Conservation (phyloP, 2,797 vertebrate species). For the Gouania willdenowi region DNA sequence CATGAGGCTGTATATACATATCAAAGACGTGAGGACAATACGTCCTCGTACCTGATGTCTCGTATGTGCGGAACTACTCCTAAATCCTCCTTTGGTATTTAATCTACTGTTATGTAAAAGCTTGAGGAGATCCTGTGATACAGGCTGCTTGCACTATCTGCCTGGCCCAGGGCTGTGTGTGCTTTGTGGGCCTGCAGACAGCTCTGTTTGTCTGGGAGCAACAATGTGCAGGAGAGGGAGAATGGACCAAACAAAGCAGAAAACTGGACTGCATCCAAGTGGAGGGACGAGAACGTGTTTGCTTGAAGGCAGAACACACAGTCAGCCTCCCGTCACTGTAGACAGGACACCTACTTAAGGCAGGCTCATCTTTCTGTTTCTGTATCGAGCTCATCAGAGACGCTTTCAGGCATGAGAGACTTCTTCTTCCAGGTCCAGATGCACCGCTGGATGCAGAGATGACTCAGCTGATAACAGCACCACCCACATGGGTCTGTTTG, state of each 20-base stretch:
- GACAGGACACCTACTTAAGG: constrained; percentile 23
- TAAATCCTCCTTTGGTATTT: too few species aligned
- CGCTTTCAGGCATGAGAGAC: constrained; percentile 2
- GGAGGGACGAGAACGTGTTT: constrained; percentile 24
- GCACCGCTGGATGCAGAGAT: constrained; percentile 21
- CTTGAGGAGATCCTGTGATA: constrained; percentile 9
- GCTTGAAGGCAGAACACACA: constrained; percentile 28
- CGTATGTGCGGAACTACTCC: too few species aligned
- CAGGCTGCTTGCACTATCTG: background rate
- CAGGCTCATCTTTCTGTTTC: constrained; percentile 11
- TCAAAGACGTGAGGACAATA: too few species aligned
- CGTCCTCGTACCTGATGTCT: too few species aligned
- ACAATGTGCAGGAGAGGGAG: background rate
- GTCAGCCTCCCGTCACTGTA: background rate
- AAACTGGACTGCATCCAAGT: constrained; percentile 19
- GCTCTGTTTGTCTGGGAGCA: constrained; percentile 8
- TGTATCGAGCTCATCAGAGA: constrained; percentile 7
- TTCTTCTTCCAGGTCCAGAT: background rate
- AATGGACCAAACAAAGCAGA: constrained; percentile 23
- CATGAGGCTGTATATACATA: too few species aligned
- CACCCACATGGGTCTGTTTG: constrained; percentile 14
- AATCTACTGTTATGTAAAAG: background rate
- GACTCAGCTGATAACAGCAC: constrained; percentile 23
- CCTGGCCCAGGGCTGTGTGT: constrained; percentile 20
- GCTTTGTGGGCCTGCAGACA: constrained; percentile 9